These are phyloP conservation scores for Bovichtus diacanthus DNA, from an alignment of 2,797 vertebrate species.

Conservation along the genomic window DNA sequence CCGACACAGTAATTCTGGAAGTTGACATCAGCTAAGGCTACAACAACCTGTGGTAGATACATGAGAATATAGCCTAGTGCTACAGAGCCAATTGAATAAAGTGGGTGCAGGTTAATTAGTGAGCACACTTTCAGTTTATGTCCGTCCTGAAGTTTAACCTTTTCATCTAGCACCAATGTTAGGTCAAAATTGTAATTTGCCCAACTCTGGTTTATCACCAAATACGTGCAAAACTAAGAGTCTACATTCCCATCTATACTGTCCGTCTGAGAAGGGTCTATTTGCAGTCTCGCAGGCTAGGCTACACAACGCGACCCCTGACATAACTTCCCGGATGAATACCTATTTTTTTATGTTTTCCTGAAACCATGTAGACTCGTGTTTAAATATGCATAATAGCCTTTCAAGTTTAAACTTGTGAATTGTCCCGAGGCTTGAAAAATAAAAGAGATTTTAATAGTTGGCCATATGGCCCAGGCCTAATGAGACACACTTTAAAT, in stretches of 20 bases:
- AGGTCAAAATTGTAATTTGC: no score
- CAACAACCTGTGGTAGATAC: not conserved
- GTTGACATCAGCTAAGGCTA: not conserved
- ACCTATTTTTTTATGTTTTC: no score
- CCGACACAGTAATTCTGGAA: not conserved
- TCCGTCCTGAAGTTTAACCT: not conserved
- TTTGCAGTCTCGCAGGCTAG: no score
- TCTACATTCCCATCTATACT: no score
- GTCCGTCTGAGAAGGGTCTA: no score
- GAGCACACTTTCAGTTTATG: not conserved
- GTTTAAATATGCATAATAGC: not conserved
- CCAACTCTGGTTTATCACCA: no score
- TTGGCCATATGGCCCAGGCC: not conserved
- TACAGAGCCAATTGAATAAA: not conserved
- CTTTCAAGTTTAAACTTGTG: not conserved
- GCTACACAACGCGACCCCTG: no score
- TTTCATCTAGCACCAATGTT: not conserved
- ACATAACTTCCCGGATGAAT: no score
- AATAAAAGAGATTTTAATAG: not conserved
- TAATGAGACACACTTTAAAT: not conserved
- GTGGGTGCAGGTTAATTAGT: not conserved
- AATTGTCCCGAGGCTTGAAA: not conserved
- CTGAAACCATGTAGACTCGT: no score
- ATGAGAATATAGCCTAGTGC: not conserved
- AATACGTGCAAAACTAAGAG: no score